Percentiles rank a stretch among this genome's conserved stretches.
Evolutionary conservation across 2,113 vertebrate species (phyloP).

Genomic region (Zeus faber): DNA sequence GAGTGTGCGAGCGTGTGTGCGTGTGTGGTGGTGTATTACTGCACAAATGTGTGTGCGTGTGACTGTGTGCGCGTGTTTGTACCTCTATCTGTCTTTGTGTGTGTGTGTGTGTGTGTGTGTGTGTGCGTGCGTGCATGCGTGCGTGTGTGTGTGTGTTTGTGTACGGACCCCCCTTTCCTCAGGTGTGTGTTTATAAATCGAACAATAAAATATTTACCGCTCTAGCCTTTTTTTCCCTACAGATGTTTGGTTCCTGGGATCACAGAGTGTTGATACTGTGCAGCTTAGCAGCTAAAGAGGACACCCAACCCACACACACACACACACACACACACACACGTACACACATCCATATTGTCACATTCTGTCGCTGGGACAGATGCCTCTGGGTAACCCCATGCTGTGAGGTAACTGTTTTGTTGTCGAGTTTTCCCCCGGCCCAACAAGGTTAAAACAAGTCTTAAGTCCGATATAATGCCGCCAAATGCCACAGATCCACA

Average conservation of each 20-base stretch:
- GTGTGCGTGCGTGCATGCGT: not conserved
- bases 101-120: not conserved
- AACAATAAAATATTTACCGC: not conserved
- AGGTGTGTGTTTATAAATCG: not conserved
- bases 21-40: too few relatives aligned
- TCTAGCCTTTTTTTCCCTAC: constrained; percentile 1
- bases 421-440: constrained; percentile 39
- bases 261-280: not conserved
- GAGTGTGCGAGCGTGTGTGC: constrained; percentile 1
- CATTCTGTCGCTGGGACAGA: constrained; percentile 41
- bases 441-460: constrained; percentile 47
- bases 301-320: not conserved
- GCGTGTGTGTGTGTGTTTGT: not conserved
- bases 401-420: constrained; percentile 42
- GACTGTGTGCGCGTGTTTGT: not conserved
- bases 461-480: constrained; percentile 44
- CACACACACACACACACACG: not conserved
- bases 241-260: not conserved
- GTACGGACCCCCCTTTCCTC: not conserved
- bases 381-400: constrained; percentile 34
- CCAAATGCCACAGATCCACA: constrained; percentile 49
- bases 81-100: not conserved
- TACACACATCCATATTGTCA: constrained; percentile 23
- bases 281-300: constrained; percentile 11
- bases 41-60: not conserved